Conservation (phyloP, 92 coral and sea anemone genomes). For the Micromussa lordhowensis region DNA sequence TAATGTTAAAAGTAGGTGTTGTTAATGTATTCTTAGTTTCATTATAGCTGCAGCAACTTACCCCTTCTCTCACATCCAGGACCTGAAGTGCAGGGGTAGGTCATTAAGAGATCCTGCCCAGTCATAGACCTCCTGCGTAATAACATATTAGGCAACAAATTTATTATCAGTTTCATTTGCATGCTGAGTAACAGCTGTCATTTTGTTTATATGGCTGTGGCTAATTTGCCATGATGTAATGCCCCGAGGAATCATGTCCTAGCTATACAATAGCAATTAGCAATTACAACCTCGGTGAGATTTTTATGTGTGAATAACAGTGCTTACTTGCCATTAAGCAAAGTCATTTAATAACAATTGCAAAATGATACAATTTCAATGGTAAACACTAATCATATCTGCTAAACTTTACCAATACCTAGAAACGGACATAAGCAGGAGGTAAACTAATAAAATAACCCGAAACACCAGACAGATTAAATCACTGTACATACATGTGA, state of each 20-base stretch:
- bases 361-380: too few species aligned
- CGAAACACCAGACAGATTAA: too few species aligned
- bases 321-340: too few species aligned
- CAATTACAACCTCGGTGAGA: too few species aligned
- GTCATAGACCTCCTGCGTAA: conserved; percentile 1
- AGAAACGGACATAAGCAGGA: too few species aligned
- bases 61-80: neutral
- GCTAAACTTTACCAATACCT: too few species aligned
- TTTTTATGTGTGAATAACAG: too few species aligned
- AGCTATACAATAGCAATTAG: neutral
- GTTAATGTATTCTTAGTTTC: neutral
- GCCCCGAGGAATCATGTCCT: neutral
- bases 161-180: neutral
- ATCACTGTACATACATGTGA: too few species aligned
- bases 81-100: conserved; percentile 3
- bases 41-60: neutral
- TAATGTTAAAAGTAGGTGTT: neutral
- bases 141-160: neutral
- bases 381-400: too few species aligned
- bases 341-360: too few species aligned
- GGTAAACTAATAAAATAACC: too few species aligned
- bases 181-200: too few species aligned
- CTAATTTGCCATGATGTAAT: neutral
- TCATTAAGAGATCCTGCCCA: neutral
- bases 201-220: neutral